Base-by-base conservation (phyloP, 2,113 vertebrate genomes). In the Dromas ardeola region DNA sequence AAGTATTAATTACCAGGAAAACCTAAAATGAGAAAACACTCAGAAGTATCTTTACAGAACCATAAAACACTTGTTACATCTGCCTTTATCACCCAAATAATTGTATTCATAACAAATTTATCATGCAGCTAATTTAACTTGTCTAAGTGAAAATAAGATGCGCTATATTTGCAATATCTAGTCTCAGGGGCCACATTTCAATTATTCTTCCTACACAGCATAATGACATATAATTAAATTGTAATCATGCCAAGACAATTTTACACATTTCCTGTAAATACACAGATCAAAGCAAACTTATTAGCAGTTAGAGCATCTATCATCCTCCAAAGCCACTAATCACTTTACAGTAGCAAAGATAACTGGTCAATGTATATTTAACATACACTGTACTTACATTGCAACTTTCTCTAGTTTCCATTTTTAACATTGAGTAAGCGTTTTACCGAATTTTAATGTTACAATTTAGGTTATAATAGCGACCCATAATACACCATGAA, bases 71-170 rank as follows among this genome's bases (percentile, higher is more conserved):
- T 92, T 95, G 83, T 94, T 94, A 62, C 92, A 94, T 95, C 61
- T 78, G 92, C 88, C 98, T 98, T 97, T 97, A 98, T 97, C 96
- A 98, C 96, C 82, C 87, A 95, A 98, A 97, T 98, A 98, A 98
- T 91, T 98, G 92, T 95, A 98, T 97, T 98, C 97, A 93, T 93
- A 98, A 98, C 93, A 97, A 98, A 98, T 98, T 96, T 95, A 98
- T 96, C 93, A 97, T 91, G 97, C 88, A 98, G 91, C 92, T 98
- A 96, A 98, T 98, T 98, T 98, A 98, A 98, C 95, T 96, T 97
- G 98, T 97, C 96, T 95, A 98, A 98, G 96, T 97, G 96, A 97
- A 98, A 98, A 98, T 97, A 98, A 97, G 96, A 98, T 98, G 94
- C 90, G 73, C 87, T 98, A 82, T 96, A 98, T 98, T 98, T 97